Base-by-base conservation (phyloP, 2,888 invertebrate species). In the Nineta flava region DNA sequence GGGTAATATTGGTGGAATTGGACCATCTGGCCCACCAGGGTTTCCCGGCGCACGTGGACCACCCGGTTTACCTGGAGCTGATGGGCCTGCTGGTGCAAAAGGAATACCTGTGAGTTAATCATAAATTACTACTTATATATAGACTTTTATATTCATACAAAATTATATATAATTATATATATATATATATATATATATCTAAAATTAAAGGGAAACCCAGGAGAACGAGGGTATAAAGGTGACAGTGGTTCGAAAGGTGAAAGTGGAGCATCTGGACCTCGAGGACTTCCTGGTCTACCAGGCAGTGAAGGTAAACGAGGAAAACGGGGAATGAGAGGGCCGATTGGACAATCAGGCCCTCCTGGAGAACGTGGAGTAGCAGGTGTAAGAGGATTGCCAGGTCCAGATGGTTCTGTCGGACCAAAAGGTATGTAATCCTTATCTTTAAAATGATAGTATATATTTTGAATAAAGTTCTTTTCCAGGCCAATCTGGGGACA, bases 241-340 rank as follows among this genome's bases (percentile, higher is more conserved):
- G 87, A 88, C 58, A 58, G 65, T 1, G 90, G 88, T 7, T 68
- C 72, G 31, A 83, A 87, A 65, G 88, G 90, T 31, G 87, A 87
- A 65, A 56, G 67, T 7, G 90, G 90, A 5, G 65, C 71, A 2
- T 69, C 76, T 1, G 88, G 90, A 1, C 82, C 83, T 2, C 72
- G 87, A 55, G 88, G 88, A 17, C 59, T 83, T 9, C 84, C 85
- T 1, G 88, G 90, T 2, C 70, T 74, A 4, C 64, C 76, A 5
- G 90, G 88, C 1, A 74, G 81, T 1, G 84, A 87, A 61, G 88
- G 85, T 3, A 88, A 87, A 69, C 75, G 87, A 51, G 88, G 88
- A 1, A 87, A 86, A 61, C 70, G 85, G 53, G 87, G 87, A 1
- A 75, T 81, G 58, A 70, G 83, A 53, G 87, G 87, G n/a, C 81